phyloP scores from a whole-genome alignment of 2,888 invertebrate species.

The Plebejus anna region DNA sequence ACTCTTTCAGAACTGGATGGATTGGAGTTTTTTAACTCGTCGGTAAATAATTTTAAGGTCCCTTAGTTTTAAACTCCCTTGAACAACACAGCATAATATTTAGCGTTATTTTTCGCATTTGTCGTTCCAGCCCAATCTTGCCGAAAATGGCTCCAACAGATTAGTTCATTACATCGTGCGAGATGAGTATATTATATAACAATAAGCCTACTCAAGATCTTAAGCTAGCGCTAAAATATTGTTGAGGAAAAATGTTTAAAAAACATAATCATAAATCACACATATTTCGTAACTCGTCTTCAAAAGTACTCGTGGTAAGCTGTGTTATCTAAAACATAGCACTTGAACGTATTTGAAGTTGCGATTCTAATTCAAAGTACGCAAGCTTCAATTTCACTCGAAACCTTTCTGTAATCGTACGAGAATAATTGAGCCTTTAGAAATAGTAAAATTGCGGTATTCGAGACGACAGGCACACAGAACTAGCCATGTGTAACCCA shows the following conservation, averaged over 20 bases:
- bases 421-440: constrained; percentile 7
- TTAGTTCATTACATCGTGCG: not conserved
- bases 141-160: too few species aligned
- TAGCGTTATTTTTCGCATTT: too few species aligned
- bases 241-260: not conserved
- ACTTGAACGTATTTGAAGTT: not conserved
- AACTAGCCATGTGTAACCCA: constrained; percentile 34
- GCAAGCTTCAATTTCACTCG: not conserved
- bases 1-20: too few species aligned
- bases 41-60: too few species aligned
- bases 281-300: not conserved
- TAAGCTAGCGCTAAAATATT: not conserved
- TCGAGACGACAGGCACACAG: constrained; percentile 26
- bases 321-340: not conserved
- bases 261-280: not conserved
- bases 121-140: too few species aligned
- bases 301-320: not conserved
- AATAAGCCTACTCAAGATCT: not conserved
- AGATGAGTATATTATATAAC: not conserved
- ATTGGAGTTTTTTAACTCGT: too few species aligned
- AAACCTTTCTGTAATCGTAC: not conserved
- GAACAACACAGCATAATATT: too few species aligned
- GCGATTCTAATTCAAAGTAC: not conserved
- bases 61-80: too few species aligned
- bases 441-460: constrained; percentile 5